Conservation (phyloP, 2,113 vertebrate species). For the Platichthys stellatus region DNA sequence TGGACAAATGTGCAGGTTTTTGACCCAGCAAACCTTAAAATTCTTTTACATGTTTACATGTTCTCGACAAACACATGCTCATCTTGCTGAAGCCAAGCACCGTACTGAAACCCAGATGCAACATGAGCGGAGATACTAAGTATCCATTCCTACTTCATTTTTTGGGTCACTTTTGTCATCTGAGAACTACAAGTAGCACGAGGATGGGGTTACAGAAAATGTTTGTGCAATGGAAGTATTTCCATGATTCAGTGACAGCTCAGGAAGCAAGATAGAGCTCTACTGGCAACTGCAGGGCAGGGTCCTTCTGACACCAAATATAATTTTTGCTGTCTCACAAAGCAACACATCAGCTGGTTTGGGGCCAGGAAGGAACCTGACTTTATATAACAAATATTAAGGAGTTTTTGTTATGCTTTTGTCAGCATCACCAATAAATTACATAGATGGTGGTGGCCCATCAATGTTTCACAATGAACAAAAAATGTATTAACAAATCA, state of each 20-base stretch:
- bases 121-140: too few species aligned
- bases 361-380: not conserved
- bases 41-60: not conserved
- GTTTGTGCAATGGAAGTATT: conserved; percentile 44
- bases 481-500: not conserved
- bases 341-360: not conserved
- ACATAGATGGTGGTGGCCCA: not conserved
- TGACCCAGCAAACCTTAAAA: not conserved
- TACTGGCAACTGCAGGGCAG: not conserved
- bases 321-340: conserved; percentile 4
- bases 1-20: not conserved
- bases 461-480: not conserved
- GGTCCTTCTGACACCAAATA: conserved; percentile 6
- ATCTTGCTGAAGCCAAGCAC: too few species aligned
- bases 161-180: conserved; percentile 45
- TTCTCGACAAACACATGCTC: too few species aligned
- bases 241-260: conserved; percentile 44
- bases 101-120: too few species aligned
- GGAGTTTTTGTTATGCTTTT: not conserved
- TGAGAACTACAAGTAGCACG: conserved; percentile 21
- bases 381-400: not conserved
- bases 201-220: conserved; percentile 38
- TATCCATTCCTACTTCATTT: not conserved
- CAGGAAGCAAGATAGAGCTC: conserved; percentile 24
- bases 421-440: not conserved